Conservation (phyloP, 2,113 vertebrate species). For the Gobiocypris rarus region DNA sequence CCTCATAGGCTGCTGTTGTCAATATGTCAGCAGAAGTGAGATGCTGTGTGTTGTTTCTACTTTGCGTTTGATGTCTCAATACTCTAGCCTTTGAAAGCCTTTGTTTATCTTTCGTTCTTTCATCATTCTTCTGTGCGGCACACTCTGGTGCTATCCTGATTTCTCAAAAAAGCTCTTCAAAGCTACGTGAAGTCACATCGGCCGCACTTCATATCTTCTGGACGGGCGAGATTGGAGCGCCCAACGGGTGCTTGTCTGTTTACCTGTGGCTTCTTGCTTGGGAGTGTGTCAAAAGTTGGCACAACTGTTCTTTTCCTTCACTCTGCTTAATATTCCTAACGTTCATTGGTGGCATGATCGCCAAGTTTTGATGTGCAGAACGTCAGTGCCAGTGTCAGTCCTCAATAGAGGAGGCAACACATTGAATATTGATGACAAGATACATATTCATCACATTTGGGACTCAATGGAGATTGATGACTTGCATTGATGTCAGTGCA, state of each 20-base stretch:
- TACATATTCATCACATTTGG: constrained; percentile 4
- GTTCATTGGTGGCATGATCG: neutral
- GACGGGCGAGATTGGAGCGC: neutral
- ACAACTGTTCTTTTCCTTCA: neutral
- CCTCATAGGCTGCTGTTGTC: constrained; percentile 54
- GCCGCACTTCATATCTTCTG: constrained; percentile 12
- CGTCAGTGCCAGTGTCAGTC: neutral
- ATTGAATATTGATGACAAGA: neutral
- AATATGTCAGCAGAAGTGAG: constrained; percentile 57
- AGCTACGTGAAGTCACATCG: constrained; percentile 3
- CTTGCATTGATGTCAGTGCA: neutral
- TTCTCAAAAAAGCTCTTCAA: constrained; percentile 40
- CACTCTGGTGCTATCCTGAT: constrained; percentile 18
- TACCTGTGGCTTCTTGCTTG: neutral
- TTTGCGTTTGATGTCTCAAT: constrained; percentile 52
- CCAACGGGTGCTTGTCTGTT: neutral
- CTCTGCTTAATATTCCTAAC: neutral
- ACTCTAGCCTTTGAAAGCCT: constrained; percentile 35
- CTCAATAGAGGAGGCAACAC: neutral
- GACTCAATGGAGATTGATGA: constrained; percentile 14
- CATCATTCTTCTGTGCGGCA: constrained; percentile 39
- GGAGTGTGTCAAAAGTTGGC: neutral
- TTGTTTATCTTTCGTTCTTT: constrained; percentile 51
- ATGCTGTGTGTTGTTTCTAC: constrained; percentile 30
- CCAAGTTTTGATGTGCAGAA: neutral